Evolutionary conservation across 2,888 invertebrate genomes (phyloP).

Genomic region (Drosophila kanekoi): DNA sequence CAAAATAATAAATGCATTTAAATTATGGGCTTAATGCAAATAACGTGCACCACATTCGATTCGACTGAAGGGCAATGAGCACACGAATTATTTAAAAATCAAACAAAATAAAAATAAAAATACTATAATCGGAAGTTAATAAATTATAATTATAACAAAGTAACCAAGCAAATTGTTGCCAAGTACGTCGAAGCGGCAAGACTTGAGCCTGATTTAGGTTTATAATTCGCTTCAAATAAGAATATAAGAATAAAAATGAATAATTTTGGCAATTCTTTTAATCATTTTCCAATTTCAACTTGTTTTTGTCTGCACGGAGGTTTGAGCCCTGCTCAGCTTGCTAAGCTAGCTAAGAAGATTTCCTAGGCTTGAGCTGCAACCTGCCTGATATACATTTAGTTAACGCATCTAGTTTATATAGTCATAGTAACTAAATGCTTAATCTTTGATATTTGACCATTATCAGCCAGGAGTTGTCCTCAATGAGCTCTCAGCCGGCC

Average conservation of each 20-base stretch:
- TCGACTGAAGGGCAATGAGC: conserved; percentile 67
- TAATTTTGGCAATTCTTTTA: too few relatives aligned
- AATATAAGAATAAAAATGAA: too few relatives aligned
- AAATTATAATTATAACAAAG: neutral
- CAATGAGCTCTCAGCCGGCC: conserved; percentile 35
- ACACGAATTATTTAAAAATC: conserved; percentile 41
- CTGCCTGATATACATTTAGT: too few relatives aligned
- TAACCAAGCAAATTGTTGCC: neutral
- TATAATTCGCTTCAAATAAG: neutral
- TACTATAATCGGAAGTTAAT: conserved; percentile 6
- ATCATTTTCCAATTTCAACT: too few relatives aligned
- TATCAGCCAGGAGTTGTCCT: conserved; percentile 36
- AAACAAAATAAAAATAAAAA: neutral
- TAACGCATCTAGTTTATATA: neutral
- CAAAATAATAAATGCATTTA: conserved; percentile 53
- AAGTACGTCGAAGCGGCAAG: neutral
- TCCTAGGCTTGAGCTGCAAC: too few relatives aligned
- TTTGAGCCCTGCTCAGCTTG: too few relatives aligned
- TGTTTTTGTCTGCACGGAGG: too few relatives aligned
- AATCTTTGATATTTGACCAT: conserved; percentile 31
- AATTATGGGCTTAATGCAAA: conserved; percentile 71
- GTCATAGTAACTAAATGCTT: too few relatives aligned
- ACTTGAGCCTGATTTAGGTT: conserved; percentile 16
- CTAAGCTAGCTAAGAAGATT: too few relatives aligned
- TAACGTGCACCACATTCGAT: conserved; percentile 66